Percentiles rank a stretch among this genome's conserved stretches.
phyloP scores from a whole-genome alignment of 2,113 vertebrate species.

The Chloebia gouldiae region DNA sequence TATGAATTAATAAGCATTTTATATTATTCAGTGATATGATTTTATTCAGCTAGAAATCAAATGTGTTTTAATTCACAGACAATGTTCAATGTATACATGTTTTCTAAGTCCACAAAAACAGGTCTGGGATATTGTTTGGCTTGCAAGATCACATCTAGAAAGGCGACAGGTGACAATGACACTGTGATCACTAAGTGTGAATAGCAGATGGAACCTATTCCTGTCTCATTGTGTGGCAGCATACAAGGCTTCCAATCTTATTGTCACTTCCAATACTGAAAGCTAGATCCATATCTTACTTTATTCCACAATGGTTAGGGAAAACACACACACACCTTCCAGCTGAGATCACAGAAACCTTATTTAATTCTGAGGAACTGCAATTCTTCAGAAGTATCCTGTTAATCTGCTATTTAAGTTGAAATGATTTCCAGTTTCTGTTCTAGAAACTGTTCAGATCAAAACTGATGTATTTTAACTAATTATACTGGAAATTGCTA shows the following conservation, averaged over 20 bases:
- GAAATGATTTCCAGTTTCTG: not conserved
- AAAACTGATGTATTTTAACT: not conserved
- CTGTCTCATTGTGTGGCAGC: not conserved
- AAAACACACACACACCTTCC: not conserved
- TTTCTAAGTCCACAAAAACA: not conserved
- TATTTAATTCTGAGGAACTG: not conserved
- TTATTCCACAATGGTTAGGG: not conserved
- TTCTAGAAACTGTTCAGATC: not conserved
- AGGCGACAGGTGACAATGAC: not conserved
- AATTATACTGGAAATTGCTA: not conserved
- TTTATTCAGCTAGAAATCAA: not conserved
- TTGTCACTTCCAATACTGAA: not conserved
- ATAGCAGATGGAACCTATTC: not conserved
- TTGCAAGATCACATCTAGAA: not conserved
- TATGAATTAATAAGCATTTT: not conserved
- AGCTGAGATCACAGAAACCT: not conserved
- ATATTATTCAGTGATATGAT: not conserved
- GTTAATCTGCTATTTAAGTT: not conserved
- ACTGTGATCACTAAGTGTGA: not conserved
- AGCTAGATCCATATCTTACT: not conserved
- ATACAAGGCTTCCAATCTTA: not conserved
- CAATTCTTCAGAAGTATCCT: not conserved
- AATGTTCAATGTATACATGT: not conserved
- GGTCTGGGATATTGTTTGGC: not conserved
- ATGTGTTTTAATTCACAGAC: not conserved